Evolutionary conservation across 2,888 invertebrate genomes (phyloP).

Genomic region (Drosophila leonis): DNA sequence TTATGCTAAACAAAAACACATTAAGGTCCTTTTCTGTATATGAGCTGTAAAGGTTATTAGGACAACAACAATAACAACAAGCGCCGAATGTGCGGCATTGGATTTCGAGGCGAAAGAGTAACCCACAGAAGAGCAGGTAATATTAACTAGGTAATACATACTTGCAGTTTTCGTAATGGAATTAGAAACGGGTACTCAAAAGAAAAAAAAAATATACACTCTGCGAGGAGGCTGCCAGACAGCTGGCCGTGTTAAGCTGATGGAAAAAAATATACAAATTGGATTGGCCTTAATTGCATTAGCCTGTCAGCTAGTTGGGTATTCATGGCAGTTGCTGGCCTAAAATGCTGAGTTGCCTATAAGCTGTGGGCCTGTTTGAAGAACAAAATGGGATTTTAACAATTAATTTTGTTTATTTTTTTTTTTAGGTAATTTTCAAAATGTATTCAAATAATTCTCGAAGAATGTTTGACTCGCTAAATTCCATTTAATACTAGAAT

Average conservation of each 20-base stretch:
- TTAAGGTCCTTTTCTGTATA: conserved; percentile 38
- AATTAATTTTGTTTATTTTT: not conserved
- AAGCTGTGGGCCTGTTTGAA: not conserved
- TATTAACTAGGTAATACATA: conserved; percentile 28
- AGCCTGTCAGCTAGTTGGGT: conserved; percentile 41
- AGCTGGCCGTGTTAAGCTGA: conserved; percentile 45
- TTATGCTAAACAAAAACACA: conserved; percentile 73
- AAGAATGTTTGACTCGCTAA: not conserved
- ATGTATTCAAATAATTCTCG: not conserved
- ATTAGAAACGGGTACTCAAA: conserved; percentile 52
- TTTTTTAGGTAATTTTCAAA: not conserved
- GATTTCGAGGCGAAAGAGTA: conserved; percentile 1
- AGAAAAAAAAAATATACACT: conserved; percentile 10
- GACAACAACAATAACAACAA: conserved; percentile 44
- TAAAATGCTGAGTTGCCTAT: not conserved
- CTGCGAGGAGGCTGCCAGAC: conserved; percentile 15
- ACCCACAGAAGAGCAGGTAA: conserved; percentile 35
- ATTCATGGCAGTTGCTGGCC: conserved; percentile 33
- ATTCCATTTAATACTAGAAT: not conserved
- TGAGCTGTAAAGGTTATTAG: conserved; percentile 65
- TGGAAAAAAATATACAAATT: conserved; percentile 62
- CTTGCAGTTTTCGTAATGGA: conserved; percentile 58
- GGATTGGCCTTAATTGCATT: conserved; percentile 67
- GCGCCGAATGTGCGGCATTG: not conserved
- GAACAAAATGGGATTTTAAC: not conserved